Evolutionary conservation across 2,888 invertebrate species (phyloP).

Genomic region (Mantis religiosa): DNA sequence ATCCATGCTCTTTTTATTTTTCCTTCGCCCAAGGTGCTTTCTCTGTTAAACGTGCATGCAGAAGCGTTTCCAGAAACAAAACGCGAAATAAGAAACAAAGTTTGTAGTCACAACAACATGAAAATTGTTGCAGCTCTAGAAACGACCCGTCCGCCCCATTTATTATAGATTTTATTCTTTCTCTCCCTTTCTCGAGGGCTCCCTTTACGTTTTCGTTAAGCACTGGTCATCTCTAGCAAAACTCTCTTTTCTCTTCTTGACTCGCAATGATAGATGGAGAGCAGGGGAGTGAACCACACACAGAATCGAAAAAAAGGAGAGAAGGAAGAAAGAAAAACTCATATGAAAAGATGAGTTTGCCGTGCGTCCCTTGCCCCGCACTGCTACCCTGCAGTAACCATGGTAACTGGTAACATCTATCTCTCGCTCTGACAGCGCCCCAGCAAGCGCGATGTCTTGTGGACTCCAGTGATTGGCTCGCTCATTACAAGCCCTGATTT

Average conservation of each 20-base stretch:
- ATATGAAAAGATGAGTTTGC: not conserved
- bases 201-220: not conserved
- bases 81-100: not conserved
- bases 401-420: constrained; percentile 20
- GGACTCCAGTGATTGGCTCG: not conserved
- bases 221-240: constrained; percentile 11
- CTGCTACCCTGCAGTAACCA: not conserved
- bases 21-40: not conserved
- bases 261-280: constrained; percentile 17
- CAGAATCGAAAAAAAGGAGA: not conserved
- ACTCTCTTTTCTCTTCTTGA: constrained; percentile 7
- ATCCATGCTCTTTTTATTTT: not conserved
- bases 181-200: not conserved
- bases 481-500: not conserved
- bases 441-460: constrained; percentile 1
- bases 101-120: not conserved
- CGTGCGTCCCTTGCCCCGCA: not conserved
- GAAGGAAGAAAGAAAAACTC: not conserved
- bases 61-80: not conserved
- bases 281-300: not conserved
- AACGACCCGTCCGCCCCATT: not conserved
- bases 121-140: not conserved
- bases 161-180: not conserved
- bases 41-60: not conserved
- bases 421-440: constrained; percentile 18